Percentiles rank a stretch among this genome's conserved stretches.
phyloP scores from a whole-genome alignment of 1,140 invertebrate genomes.

The Rhagoletis pomonella region DNA sequence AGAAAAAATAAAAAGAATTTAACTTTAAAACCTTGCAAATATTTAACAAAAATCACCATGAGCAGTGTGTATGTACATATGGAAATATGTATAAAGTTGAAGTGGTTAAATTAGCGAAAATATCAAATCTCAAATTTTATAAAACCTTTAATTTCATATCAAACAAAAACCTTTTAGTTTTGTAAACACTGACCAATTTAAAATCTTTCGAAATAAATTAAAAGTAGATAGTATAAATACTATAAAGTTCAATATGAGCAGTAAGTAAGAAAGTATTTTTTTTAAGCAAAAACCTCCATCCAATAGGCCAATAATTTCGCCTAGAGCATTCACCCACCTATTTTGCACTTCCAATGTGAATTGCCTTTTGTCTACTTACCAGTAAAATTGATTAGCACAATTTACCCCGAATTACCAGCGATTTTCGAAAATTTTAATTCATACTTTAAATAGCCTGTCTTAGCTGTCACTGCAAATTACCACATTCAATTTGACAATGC shows the following conservation, averaged over 20 bases:
- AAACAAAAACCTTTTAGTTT: conserved; percentile 30
- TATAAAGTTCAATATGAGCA: too few relatives aligned
- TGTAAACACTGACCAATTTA: background rate
- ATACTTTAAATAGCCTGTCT: background rate
- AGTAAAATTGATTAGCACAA: conserved; percentile 13
- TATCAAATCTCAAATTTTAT: background rate
- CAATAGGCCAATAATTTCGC: background rate
- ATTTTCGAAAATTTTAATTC: background rate
- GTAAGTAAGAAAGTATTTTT: background rate
- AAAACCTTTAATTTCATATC: conserved; percentile 14
- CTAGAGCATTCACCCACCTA: background rate
- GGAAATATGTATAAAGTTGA: background rate
- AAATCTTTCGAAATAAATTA: background rate
- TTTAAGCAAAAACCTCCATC: background rate
- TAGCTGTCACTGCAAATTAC: background rate
- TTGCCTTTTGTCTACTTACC: background rate
- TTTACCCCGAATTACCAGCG: background rate
- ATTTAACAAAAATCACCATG: background rate
- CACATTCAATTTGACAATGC: background rate
- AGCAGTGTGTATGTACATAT: too few relatives aligned
- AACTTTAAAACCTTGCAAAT: too few relatives aligned
- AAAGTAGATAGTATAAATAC: background rate
- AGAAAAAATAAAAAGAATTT: too few relatives aligned
- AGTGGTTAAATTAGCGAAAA: background rate
- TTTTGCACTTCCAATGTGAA: background rate